Conservation (phyloP, 2,888 invertebrate species). For the Diploptera punctata region DNA sequence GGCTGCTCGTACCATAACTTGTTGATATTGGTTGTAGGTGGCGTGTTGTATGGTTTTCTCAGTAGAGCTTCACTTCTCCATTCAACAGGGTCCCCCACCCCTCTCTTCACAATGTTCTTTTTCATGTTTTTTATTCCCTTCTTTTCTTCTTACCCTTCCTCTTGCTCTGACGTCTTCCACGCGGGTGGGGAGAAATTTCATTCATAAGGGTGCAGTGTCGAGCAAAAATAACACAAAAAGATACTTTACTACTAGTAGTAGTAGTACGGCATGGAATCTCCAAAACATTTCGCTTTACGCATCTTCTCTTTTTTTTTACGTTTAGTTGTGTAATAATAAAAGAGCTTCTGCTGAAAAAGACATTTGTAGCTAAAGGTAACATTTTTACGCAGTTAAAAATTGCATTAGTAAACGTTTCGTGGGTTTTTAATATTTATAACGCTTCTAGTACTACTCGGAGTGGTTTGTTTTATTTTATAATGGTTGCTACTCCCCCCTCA, state of each 20-base stretch:
- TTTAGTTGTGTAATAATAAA: constrained; percentile 2
- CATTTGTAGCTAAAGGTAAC: neutral
- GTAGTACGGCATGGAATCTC: neutral
- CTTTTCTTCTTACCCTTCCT: constrained; percentile 33
- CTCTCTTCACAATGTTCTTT: constrained; percentile 24
- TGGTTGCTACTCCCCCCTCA: neutral
- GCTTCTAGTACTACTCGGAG: neutral
- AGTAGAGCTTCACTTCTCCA: constrained; percentile 10
- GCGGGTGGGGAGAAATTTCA: constrained; percentile 22
- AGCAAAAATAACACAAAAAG: constrained; percentile 22
- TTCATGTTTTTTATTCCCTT: constrained; percentile 27
- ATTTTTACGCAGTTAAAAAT: neutral
- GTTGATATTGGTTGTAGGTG: no score
- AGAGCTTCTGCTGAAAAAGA: neutral
- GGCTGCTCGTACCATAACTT: no score
- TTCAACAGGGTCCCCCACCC: constrained; percentile 35
- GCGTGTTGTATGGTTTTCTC: no score
- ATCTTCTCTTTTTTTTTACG: neutral
- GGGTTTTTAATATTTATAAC: neutral
- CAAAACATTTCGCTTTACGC: constrained; percentile 1
- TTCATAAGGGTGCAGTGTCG: constrained; percentile 31
- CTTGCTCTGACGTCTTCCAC: constrained; percentile 33
- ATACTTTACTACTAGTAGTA: neutral
- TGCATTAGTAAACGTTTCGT: neutral
- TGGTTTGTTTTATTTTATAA: neutral